phyloP scores from a whole-genome alignment of 2,113 vertebrate species.

The Pantherophis guttatus region DNA sequence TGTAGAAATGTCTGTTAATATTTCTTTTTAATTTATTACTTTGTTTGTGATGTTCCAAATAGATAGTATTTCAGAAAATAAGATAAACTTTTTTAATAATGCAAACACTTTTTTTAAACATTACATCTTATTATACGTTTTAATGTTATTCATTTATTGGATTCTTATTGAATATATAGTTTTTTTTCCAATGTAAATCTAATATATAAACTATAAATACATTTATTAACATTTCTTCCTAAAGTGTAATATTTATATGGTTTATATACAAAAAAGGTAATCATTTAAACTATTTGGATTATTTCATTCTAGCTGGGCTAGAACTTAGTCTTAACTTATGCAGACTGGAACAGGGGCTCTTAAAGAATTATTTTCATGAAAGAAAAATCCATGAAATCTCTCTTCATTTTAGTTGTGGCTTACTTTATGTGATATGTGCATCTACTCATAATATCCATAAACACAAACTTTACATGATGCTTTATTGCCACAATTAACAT shows the following conservation, averaged over 20 bases:
- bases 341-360: constrained; percentile 32
- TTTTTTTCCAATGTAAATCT: not conserved
- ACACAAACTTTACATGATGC: constrained; percentile 19
- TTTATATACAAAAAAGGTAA: constrained; percentile 29
- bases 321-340: constrained; percentile 52
- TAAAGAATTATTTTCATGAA: constrained; percentile 27
- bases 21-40: constrained; percentile 31
- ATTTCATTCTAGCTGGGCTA: constrained; percentile 68
- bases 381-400: constrained; percentile 20
- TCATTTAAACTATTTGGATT: constrained; percentile 8
- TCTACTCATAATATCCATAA: constrained; percentile 16
- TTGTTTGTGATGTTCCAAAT: constrained; percentile 1
- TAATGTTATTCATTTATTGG: constrained; percentile 14
- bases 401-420: constrained; percentile 20
- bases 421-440: constrained; percentile 8
- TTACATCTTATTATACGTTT: not conserved
- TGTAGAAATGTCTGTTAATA: not conserved
- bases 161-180: not conserved
- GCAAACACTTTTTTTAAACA: constrained; percentile 4
- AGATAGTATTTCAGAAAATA: constrained; percentile 21
- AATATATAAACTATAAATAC: constrained; percentile 30
- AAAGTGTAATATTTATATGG: constrained; percentile 39
- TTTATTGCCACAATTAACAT: constrained; percentile 27
- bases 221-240: constrained; percentile 45
- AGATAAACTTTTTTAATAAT: constrained; percentile 14